phyloP scores from a whole-genome alignment of 64 coral and sea anemone genomes.

The Exaiptasia diaphana region DNA sequence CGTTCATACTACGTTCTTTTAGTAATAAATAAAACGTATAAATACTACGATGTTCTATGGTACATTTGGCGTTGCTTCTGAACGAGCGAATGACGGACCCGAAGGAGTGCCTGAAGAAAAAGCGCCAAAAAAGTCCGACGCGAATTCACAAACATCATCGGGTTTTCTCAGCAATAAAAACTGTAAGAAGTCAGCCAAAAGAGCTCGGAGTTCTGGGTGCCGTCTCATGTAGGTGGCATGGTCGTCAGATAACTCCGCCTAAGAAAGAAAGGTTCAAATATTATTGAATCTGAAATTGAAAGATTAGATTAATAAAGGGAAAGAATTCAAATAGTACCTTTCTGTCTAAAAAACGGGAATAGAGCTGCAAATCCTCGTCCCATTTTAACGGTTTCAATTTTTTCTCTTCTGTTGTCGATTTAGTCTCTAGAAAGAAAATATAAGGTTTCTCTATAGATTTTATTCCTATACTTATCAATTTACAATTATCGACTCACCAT shows the following conservation, averaged over 20 bases:
- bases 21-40: neutral
- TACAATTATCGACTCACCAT: no score
- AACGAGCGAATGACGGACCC: slow-evolving; percentile 64
- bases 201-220: slow-evolving; percentile 84
- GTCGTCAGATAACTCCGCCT: slow-evolving; percentile 89
- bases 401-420: slow-evolving; percentile 3
- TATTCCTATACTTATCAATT: no score
- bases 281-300: neutral
- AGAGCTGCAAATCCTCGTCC: slow-evolving; percentile 90
- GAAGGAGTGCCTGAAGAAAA: slow-evolving; percentile 84
- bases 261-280: neutral
- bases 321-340: slow-evolving; percentile 47
- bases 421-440: slow-evolving; percentile 33
- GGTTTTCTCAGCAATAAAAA: slow-evolving; percentile 90
- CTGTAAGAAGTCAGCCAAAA: slow-evolving; percentile 91
- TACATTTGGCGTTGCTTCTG: slow-evolving; percentile 14
- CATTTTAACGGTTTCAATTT: slow-evolving; percentile 73
- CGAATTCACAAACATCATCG: slow-evolving; percentile 92
- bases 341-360: slow-evolving; percentile 86
- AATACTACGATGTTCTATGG: neutral
- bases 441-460: no score
- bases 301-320: neutral
- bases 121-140: slow-evolving; percentile 84
- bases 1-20: neutral
- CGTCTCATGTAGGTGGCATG: slow-evolving; percentile 91